Conservation (phyloP, 2,888 invertebrate genomes). For the Trilocha varians region DNA sequence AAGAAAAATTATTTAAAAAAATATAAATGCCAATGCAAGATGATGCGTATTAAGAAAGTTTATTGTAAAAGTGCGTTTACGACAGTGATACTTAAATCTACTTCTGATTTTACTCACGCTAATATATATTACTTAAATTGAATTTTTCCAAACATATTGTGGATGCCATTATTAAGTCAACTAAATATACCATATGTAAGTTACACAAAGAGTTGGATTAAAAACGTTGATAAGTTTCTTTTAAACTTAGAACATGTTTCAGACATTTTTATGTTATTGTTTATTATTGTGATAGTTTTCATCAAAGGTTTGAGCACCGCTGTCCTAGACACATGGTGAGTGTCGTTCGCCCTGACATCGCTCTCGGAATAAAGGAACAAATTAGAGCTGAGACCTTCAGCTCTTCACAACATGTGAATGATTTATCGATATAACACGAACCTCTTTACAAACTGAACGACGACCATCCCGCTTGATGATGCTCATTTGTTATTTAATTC, state of each 20-base stretch:
- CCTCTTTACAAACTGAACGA: background rate
- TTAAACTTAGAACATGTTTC: no score
- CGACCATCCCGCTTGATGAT: background rate
- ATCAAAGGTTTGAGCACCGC: background rate
- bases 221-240: no score
- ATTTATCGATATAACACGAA: background rate
- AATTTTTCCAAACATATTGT: no score
- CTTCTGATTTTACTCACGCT: no score
- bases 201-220: no score
- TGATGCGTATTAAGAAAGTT: no score
- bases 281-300: background rate
- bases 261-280: no score
- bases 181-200: no score
- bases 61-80: no score
- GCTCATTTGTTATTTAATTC: background rate
- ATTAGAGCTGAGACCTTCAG: slow-evolving; percentile 37
- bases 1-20: background rate
- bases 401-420: background rate
- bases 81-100: no score
- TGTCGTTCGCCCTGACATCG: slow-evolving; percentile 65
- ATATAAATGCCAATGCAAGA: background rate
- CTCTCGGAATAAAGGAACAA: slow-evolving; percentile 46
- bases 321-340: slow-evolving; percentile 26
- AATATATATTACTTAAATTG: no score
- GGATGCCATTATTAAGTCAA: no score